Conservation (phyloP, 2,113 vertebrate species). For the Cephalophus harveyi region DNA sequence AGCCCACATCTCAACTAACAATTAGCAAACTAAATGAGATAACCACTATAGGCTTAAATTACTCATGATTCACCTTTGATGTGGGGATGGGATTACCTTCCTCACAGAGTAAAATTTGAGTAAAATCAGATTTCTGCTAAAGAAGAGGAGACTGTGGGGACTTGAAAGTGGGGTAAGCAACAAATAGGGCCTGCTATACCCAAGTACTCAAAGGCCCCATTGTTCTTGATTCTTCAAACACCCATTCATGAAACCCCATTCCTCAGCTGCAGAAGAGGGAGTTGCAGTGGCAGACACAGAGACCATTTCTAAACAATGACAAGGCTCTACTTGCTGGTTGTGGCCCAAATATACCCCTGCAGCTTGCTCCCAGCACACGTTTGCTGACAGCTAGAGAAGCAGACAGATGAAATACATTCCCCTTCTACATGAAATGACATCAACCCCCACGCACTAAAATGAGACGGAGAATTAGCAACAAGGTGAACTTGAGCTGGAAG, state of each 20-base stretch:
- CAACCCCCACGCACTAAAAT: background rate
- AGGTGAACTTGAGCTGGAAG: constrained; percentile 51
- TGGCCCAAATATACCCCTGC: background rate
- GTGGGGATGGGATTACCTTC: background rate
- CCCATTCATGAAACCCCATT: background rate
- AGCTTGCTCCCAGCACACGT: background rate
- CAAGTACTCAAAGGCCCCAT: background rate
- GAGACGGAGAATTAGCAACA: constrained; percentile 34
- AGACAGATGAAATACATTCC: background rate
- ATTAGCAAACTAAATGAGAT: background rate
- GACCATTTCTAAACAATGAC: background rate
- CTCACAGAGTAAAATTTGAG: background rate
- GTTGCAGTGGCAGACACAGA: background rate
- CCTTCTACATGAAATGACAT: background rate
- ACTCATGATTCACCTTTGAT: background rate
- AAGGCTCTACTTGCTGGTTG: background rate
- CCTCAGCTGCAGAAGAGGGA: background rate
- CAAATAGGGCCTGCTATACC: too few species aligned
- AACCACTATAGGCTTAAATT: background rate
- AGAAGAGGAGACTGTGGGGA: background rate
- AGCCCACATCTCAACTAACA: background rate
- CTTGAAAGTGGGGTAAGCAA: background rate
- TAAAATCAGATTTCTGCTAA: background rate
- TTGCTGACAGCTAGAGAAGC: background rate
- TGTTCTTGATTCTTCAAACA: background rate